These are phyloP conservation scores for Caenorhabditis virilis DNA, from an alignment of 2,888 invertebrate species.

Conservation along the genomic window DNA sequence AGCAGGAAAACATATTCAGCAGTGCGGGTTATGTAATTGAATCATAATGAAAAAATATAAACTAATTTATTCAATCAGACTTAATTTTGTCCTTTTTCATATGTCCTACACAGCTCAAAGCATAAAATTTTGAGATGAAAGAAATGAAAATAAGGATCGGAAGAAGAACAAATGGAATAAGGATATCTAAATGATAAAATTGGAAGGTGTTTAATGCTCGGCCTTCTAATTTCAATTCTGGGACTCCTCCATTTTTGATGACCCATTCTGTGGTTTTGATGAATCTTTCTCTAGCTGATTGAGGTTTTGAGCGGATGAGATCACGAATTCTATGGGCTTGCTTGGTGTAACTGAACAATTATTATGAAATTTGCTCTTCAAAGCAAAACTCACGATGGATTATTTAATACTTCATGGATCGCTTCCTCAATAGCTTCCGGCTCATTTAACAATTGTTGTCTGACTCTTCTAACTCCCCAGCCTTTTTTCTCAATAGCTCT, in stretches of 20 bases:
- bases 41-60: too few relatives aligned
- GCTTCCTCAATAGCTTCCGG: constrained; percentile 20
- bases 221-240: constrained; percentile 21
- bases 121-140: constrained; percentile 8
- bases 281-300: constrained; percentile 39
- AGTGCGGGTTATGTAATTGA: too few relatives aligned
- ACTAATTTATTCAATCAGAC: constrained; percentile 6
- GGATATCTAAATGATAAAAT: constrained; percentile 35
- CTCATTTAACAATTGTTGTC: constrained; percentile 13
- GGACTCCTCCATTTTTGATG: constrained; percentile 26
- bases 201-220: constrained; percentile 12
- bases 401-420: constrained; percentile 18
- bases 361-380: too few relatives aligned
- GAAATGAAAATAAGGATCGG: constrained; percentile 2
- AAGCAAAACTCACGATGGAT: constrained; percentile 6
- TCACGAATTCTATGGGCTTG: constrained; percentile 35
- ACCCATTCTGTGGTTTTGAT: constrained; percentile 43
- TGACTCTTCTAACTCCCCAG: constrained; percentile 27
- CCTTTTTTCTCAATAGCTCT: constrained; percentile 32
- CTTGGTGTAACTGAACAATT: constrained; percentile 41
- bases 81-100: constrained; percentile 10
- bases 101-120: constrained; percentile 24
- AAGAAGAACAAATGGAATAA: constrained; percentile 20
- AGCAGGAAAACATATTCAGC: too few relatives aligned
- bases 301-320: constrained; percentile 40